A percentile compares a stretch with the other conserved stretches of the same genome.
Evolutionary conservation across 2,797 vertebrate species (phyloP).

Genomic region (Pipistrellus kuhlii): DNA sequence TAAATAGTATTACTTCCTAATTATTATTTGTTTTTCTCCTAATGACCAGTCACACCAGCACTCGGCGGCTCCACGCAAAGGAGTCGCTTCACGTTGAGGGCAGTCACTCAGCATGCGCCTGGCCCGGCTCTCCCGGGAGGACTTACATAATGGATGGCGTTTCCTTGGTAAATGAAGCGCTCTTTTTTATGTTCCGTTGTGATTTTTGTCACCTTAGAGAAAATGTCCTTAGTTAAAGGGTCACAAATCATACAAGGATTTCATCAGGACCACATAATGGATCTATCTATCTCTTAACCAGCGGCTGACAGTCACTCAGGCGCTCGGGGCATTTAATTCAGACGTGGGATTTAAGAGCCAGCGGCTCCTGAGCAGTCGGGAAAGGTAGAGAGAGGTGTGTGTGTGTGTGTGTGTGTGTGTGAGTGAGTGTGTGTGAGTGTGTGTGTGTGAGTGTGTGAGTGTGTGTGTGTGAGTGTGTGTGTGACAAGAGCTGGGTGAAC

Average conservation of each 20-base stretch:
- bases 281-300: conserved; percentile 63
- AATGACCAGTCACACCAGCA: conserved; percentile 48
- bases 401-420: background rate
- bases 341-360: conserved; percentile 67
- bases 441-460: background rate
- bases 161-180: conserved; percentile 71
- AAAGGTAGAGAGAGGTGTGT: conserved; percentile 56
- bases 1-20: conserved; percentile 62
- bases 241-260: conserved; percentile 66
- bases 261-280: conserved; percentile 49
- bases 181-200: conserved; percentile 65
- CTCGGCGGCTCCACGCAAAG: background rate
- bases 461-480: background rate
- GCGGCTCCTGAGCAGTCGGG: conserved; percentile 15
- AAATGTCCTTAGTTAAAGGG: conserved; percentile 63
- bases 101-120: conserved; percentile 3
- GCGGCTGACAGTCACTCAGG: conserved; percentile 14
- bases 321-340: conserved; percentile 65
- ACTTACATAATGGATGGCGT: conserved; percentile 70
- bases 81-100: conserved; percentile 50
- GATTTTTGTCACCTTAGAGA: conserved; percentile 79
- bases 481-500: conserved; percentile 47
- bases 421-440: background rate
- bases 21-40: conserved; percentile 67
- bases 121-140: conserved; percentile 45